Conservation (phyloP, 2,797 vertebrate species). For the Chelidonichthys spinosus region DNA sequence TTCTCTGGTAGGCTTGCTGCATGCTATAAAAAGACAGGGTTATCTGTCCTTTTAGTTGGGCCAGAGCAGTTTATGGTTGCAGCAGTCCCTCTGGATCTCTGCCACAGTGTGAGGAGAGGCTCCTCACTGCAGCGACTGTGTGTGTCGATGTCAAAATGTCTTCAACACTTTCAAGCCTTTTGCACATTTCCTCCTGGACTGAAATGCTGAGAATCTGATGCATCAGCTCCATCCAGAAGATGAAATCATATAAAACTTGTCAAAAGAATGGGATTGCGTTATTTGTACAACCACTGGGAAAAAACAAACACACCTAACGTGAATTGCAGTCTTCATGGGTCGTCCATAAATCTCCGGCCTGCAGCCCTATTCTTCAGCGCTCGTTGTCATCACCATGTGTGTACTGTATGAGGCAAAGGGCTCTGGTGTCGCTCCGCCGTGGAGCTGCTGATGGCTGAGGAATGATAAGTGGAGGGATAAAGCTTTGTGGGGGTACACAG, state of each 20-base stretch:
- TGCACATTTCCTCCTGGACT: slow-evolving; percentile 19
- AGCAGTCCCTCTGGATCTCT: slow-evolving; percentile 56
- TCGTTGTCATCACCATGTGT: slow-evolving; percentile 71
- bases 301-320: slow-evolving; percentile 64
- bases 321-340: slow-evolving; percentile 48
- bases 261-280: slow-evolving; percentile 30
- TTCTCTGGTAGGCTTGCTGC: slow-evolving; percentile 29
- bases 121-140: slow-evolving; percentile 45
- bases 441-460: slow-evolving; percentile 71
- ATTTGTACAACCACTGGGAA: slow-evolving; percentile 40
- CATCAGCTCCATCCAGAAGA: not conserved
- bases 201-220: slow-evolving; percentile 6
- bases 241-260: not conserved
- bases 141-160: slow-evolving; percentile 61
- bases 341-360: slow-evolving; percentile 62
- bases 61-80: slow-evolving; percentile 58
- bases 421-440: slow-evolving; percentile 63
- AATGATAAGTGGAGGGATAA: slow-evolving; percentile 77
- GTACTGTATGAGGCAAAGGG: slow-evolving; percentile 57
- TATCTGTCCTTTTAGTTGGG: slow-evolving; percentile 62
- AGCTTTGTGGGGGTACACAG: slow-evolving; percentile 59
- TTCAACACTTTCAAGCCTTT: slow-evolving; percentile 48
- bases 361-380: slow-evolving; percentile 50
- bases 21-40: slow-evolving; percentile 65
- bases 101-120: slow-evolving; percentile 63